Evolutionary conservation across 2,797 vertebrate genomes (phyloP).

Genomic region (Paratrypauchen microcephalus): DNA sequence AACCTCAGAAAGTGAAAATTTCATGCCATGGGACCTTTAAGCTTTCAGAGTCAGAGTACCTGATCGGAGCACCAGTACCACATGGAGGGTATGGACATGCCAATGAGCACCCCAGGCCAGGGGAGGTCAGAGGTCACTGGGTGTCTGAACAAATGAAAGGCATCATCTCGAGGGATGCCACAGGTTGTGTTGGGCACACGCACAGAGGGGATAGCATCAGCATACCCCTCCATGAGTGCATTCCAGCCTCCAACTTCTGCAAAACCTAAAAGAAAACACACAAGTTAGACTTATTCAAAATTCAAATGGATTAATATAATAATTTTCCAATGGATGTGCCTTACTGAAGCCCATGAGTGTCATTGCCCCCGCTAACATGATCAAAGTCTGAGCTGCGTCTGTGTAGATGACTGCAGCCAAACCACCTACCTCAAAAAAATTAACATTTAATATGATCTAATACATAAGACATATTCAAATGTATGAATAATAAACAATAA

Average conservation of each 20-base stretch:
- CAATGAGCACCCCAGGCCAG: conserved; percentile 91
- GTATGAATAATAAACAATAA: conserved; percentile 43
- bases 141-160: conserved; percentile 93
- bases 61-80: conserved; percentile 99
- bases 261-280: conserved; percentile 78
- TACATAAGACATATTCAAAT: neutral
- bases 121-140: conserved; percentile 91
- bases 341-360: conserved; percentile 92
- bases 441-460: neutral
- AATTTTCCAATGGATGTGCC: conserved; percentile 51
- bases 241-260: conserved; percentile 85
- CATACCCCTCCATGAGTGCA: conserved; percentile 83
- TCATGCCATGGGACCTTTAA: no score
- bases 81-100: conserved; percentile 92
- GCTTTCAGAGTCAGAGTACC: conserved; percentile 64
- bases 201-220: conserved; percentile 80
- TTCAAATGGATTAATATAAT: neutral
- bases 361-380: conserved; percentile 90
- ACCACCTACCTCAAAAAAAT: conserved; percentile 80
- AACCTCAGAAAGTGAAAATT: no score
- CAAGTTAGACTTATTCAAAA: neutral
- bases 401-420: conserved; percentile 98
- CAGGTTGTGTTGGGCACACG: conserved; percentile 87
- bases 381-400: conserved; percentile 87
- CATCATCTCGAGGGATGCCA: conserved; percentile 86